Evolutionary conservation across 2,888 invertebrate species (phyloP).

Genomic region (Syrista parreyssii): DNA sequence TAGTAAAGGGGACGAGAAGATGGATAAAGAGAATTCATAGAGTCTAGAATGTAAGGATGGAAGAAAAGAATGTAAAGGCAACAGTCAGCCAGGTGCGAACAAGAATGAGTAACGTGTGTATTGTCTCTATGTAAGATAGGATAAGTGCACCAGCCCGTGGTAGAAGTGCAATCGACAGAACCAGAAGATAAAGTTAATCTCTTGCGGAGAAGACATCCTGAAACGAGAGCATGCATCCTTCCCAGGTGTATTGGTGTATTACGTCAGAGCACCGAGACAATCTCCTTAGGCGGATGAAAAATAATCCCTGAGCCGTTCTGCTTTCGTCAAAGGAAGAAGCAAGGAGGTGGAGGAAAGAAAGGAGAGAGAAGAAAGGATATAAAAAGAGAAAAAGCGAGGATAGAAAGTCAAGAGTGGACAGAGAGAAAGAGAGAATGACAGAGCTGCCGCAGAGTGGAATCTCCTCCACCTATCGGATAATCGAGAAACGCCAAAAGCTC

Average conservation of each 20-base stretch:
- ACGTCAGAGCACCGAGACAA: conserved; percentile 1
- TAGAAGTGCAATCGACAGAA: background rate
- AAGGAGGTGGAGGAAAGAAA: background rate
- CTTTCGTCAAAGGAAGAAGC: background rate
- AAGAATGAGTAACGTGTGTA: background rate
- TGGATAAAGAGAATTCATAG: background rate
- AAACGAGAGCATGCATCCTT: background rate
- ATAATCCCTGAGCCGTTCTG: background rate
- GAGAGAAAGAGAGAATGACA: background rate
- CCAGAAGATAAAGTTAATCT: background rate
- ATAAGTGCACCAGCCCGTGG: background rate
- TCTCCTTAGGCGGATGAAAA: conserved; percentile 1
- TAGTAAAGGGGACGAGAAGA: background rate
- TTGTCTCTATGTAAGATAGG: background rate
- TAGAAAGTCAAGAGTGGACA: background rate
- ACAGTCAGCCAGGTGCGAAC: background rate
- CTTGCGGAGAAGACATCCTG: background rate
- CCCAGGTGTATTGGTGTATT: background rate
- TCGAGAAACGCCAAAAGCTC: background rate
- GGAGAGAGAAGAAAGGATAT: no score
- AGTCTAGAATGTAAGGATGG: background rate
- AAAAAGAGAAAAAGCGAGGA: no score
- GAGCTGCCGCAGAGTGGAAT: background rate
- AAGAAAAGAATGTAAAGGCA: background rate
- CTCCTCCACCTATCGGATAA: background rate